Evolutionary conservation across 2,797 vertebrate species (phyloP).

Genomic region (Tragopan temminckii): DNA sequence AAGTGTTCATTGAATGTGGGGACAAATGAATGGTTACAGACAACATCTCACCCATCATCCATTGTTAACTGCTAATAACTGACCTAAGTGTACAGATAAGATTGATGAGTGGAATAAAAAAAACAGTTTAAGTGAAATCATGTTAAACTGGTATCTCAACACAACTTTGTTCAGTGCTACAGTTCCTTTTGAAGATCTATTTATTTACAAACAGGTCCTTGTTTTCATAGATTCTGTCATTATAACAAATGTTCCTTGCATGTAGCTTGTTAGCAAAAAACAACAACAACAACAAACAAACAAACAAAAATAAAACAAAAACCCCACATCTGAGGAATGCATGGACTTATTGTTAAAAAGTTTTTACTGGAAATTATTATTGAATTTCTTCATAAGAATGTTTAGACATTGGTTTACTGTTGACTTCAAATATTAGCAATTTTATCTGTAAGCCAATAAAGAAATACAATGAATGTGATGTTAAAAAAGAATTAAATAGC

Average conservation of each 20-base stretch:
- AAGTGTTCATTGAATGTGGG: neutral
- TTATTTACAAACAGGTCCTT: neutral
- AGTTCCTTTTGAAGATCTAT: neutral
- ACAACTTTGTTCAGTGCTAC: neutral
- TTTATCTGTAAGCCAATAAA: slow-evolving; percentile 22
- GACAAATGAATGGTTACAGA: neutral
- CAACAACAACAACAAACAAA: neutral
- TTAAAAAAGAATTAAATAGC: slow-evolving; percentile 4
- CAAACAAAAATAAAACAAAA: too few relatives aligned
- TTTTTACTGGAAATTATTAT: neutral
- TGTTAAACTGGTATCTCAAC: neutral
- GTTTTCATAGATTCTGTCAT: neutral
- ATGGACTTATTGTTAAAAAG: neutral
- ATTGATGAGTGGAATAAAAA: neutral
- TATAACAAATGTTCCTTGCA: neutral
- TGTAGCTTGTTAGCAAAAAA: slow-evolving; percentile 1
- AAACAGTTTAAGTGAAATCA: neutral
- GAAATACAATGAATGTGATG: neutral
- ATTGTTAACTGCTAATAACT: neutral
- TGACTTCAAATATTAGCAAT: slow-evolving; percentile 4
- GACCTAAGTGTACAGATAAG: neutral
- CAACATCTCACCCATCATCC: neutral
- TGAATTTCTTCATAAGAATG: slow-evolving; percentile 18
- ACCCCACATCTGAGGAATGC: neutral
- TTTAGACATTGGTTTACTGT: slow-evolving; percentile 9